phyloP scores from a whole-genome alignment of 2,888 invertebrate genomes.

The Cyaniris semiargus region DNA sequence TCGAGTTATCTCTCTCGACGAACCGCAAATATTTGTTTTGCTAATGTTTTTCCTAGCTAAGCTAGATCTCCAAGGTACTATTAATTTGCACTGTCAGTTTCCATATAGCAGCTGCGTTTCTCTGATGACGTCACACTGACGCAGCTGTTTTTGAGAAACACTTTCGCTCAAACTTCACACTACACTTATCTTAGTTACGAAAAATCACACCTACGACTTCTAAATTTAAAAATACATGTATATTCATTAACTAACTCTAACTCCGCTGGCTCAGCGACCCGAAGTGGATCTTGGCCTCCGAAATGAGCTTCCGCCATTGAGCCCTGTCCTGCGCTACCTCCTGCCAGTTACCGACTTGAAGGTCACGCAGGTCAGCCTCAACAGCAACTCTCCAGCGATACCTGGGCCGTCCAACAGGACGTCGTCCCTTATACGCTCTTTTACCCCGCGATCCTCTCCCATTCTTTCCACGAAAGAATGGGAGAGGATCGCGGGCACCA shows the following conservation, averaged over 20 bases:
- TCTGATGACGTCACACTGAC: conserved; percentile 52
- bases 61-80: not conserved
- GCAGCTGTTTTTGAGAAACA: conserved; percentile 47
- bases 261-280: too few relatives aligned
- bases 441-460: too few relatives aligned
- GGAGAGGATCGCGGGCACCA: too few relatives aligned
- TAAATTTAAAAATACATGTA: not conserved
- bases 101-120: conserved; percentile 43
- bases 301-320: too few relatives aligned
- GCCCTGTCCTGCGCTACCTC: too few relatives aligned
- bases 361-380: too few relatives aligned
- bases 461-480: too few relatives aligned
- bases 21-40: not conserved
- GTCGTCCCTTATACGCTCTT: too few relatives aligned
- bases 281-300: too few relatives aligned
- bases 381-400: too few relatives aligned
- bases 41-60: not conserved
- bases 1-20: not conserved
- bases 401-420: too few relatives aligned
- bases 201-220: not conserved
- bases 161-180: conserved; percentile 42
- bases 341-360: too few relatives aligned
- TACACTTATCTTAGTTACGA: not conserved
- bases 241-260: not conserved
- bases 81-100: not conserved